Conservation (phyloP, 2,888 invertebrate genomes). For the Aproaerema taeniolella region DNA sequence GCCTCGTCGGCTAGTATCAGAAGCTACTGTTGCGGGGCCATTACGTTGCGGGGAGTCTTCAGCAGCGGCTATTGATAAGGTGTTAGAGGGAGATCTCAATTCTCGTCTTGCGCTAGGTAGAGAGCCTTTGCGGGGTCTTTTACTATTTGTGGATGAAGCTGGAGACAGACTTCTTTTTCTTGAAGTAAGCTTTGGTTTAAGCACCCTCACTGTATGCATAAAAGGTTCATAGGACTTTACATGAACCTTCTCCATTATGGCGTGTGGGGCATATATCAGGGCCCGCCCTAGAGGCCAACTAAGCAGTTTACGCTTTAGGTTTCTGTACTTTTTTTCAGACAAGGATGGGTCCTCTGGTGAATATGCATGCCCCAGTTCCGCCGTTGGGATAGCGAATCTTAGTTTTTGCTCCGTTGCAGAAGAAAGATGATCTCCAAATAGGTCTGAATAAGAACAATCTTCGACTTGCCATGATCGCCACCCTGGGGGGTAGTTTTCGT, state of each 20-base stretch:
- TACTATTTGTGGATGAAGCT: too few species aligned
- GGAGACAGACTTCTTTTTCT: neutral
- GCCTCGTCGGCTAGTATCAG: too few species aligned
- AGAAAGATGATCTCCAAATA: conserved; percentile 12
- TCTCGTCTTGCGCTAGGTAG: too few species aligned
- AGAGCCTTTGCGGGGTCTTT: too few species aligned
- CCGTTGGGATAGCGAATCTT: conserved; percentile 11
- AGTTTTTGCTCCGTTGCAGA: conserved; percentile 3
- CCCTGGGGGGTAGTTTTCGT: neutral
- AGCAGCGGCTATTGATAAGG: neutral
- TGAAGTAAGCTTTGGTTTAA: conserved; percentile 1
- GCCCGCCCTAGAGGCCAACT: conserved; percentile 11
- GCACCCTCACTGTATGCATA: neutral
- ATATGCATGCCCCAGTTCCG: neutral
- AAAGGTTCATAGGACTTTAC: neutral
- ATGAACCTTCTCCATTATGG: conserved; percentile 10
- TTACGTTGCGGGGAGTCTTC: neutral
- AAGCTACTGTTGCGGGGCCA: too few species aligned
- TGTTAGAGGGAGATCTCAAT: too few species aligned
- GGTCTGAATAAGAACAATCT: neutral
- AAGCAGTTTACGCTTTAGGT: conserved; percentile 4
- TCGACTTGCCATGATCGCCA: conserved; percentile 6
- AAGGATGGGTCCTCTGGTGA: neutral
- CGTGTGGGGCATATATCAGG: conserved; percentile 9
- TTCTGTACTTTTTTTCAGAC: conserved; percentile 4